Conservation (phyloP, 2,888 invertebrate species). For the Brachyptera risi region DNA sequence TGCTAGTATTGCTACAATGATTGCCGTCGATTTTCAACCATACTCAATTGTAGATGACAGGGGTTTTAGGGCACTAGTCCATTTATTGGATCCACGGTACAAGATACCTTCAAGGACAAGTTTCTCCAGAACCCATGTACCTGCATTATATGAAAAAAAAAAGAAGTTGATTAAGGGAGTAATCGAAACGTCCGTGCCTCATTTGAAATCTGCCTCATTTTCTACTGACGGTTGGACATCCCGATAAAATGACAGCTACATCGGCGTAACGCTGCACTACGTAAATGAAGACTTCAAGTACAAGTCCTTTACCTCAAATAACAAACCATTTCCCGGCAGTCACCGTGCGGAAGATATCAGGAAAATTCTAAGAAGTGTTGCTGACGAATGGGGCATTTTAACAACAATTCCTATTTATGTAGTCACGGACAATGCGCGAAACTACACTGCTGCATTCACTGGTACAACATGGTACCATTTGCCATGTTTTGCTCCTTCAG, state of each 20-base stretch:
- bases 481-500: conserved; percentile 3
- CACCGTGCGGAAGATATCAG: conserved; percentile 7
- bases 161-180: not conserved
- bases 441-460: not conserved
- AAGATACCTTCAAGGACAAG: not conserved
- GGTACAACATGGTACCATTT: conserved; percentile 6
- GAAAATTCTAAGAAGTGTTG: not conserved
- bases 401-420: conserved; percentile 3
- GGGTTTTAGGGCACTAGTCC: not conserved
- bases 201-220: not conserved
- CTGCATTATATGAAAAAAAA: conserved; percentile 1
- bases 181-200: not conserved
- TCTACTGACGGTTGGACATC: conserved; percentile 15
- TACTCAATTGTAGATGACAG: conserved; percentile 13
- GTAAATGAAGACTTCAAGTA: not conserved
- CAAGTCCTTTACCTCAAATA: not conserved
- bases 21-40: conserved; percentile 14
- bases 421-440: conserved; percentile 10
- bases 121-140: not conserved
- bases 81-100: not conserved
- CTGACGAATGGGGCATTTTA: conserved; percentile 3
- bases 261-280: conserved; percentile 1
- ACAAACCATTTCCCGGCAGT: conserved; percentile 9
- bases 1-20: conserved; percentile 3
- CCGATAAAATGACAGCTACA: conserved; percentile 7